Percentiles rank a stretch among this genome's conserved stretches.
Conservation (phyloP, 2,888 invertebrate genomes). For the Drosophila testacea region DNA sequence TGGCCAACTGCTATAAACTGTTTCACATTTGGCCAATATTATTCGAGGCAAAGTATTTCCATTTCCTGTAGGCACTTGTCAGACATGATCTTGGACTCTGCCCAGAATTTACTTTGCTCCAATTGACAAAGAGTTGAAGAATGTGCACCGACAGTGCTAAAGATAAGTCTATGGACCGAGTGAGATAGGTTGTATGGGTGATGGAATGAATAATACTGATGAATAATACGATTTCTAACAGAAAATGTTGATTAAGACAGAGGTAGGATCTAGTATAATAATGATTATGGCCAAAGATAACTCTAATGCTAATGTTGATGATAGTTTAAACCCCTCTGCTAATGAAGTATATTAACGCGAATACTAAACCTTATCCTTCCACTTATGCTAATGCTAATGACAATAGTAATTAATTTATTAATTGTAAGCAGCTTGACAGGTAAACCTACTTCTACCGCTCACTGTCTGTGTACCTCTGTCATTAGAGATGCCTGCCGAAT, state of each 20-base stretch:
- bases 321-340: neutral
- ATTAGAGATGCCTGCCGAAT: slow-evolving; percentile 64
- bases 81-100: slow-evolving; percentile 8
- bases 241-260: too few species aligned
- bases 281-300: too few species aligned
- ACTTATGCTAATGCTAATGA: neutral
- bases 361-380: too few species aligned
- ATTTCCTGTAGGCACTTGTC: slow-evolving; percentile 15
- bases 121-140: slow-evolving; percentile 39
- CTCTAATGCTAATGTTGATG: neutral
- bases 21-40: slow-evolving; percentile 26
- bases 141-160: slow-evolving; percentile 10
- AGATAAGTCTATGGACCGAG: slow-evolving; percentile 21
- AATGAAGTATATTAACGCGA: too few species aligned
- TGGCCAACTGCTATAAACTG: slow-evolving; percentile 18
- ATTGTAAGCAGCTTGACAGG: neutral
- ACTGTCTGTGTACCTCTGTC: slow-evolving; percentile 62
- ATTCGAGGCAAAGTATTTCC: slow-evolving; percentile 5
- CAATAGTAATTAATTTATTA: neutral
- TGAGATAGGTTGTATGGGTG: neutral
- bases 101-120: slow-evolving; percentile 50
- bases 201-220: neutral
- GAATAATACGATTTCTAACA: too few species aligned
- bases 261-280: too few species aligned
- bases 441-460: slow-evolving; percentile 28